Evolutionary conservation across 64 coral and sea anemone species (phyloP).

Genomic region (Platygyra sinensis): DNA sequence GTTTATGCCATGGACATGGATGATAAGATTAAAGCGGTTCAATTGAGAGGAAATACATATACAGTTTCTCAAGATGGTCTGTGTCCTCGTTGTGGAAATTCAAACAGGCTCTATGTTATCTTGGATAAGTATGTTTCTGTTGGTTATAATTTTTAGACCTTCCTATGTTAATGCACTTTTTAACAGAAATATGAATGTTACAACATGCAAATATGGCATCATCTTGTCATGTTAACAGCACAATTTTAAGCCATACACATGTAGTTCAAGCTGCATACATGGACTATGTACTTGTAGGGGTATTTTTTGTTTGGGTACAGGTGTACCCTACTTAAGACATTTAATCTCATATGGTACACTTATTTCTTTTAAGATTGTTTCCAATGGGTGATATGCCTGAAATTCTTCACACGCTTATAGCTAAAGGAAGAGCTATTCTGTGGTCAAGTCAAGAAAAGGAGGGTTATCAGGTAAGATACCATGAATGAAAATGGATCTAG

Average conservation of each 20-base stretch:
- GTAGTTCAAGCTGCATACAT: too few relatives aligned
- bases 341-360: too few relatives aligned
- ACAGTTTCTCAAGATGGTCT: constrained; percentile 90
- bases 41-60: constrained; percentile 76
- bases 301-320: too few relatives aligned
- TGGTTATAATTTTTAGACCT: too few relatives aligned
- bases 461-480: constrained; percentile 72
- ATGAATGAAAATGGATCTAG: not conserved
- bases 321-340: too few relatives aligned
- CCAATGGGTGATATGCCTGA: constrained; percentile 99
- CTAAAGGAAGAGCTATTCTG: constrained; percentile 94
- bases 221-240: too few relatives aligned
- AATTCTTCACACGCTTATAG: constrained; percentile 82
- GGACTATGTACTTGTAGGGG: too few relatives aligned
- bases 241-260: too few relatives aligned
- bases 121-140: constrained; percentile 89
- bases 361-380: constrained; percentile 72
- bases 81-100: constrained; percentile 94
- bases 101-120: constrained; percentile 87
- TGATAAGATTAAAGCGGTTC: constrained; percentile 59
- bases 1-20: constrained; percentile 57
- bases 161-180: too few relatives aligned
- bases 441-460: constrained; percentile 99
- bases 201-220: too few relatives aligned
- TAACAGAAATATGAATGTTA: too few relatives aligned